These are phyloP conservation scores for Zoanthus sansibaricus DNA, from an alignment of 92 coral and sea anemone species.

Conservation along the genomic window DNA sequence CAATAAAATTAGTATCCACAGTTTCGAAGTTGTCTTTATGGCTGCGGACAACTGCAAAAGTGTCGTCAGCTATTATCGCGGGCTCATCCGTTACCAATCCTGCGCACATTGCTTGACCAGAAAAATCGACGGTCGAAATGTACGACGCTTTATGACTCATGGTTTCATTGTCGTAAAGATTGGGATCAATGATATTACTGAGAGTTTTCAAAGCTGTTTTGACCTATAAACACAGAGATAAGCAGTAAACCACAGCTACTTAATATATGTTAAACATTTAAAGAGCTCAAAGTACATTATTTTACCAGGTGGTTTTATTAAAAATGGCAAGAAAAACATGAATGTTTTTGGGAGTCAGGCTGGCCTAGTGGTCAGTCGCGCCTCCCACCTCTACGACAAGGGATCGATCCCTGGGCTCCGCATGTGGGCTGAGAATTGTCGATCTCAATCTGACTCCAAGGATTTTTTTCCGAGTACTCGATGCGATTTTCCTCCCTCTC, in stretches of 20 bases:
- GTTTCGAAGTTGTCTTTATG: constrained; percentile 59
- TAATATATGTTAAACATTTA: too few species aligned
- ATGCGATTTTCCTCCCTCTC: too few species aligned
- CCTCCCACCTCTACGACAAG: too few species aligned
- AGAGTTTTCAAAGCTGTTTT: constrained; percentile 51
- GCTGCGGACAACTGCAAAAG: constrained; percentile 63
- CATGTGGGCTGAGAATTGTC: too few species aligned
- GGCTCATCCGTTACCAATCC: constrained; percentile 75
- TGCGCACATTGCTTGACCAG: constrained; percentile 81
- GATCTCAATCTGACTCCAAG: too few species aligned
- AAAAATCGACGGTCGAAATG: constrained; percentile 51
- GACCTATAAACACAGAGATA: constrained; percentile 52
- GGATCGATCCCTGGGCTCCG: too few species aligned
- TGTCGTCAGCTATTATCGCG: constrained; percentile 60
- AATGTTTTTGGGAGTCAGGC: too few species aligned
- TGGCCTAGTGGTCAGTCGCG: too few species aligned
- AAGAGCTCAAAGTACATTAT: too few species aligned
- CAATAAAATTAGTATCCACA: constrained; percentile 57
- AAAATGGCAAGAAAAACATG: too few species aligned
- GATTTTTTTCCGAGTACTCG: too few species aligned
- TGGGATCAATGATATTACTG: constrained; percentile 59
- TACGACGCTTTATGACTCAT: constrained; percentile 62
- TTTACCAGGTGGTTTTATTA: too few species aligned
- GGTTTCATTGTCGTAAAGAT: constrained; percentile 55
- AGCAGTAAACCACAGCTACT: background rate